Percentiles rank a stretch among this genome's conserved stretches.
These are phyloP conservation scores for Ceratitis capitata DNA, from an alignment of 1,140 invertebrate genomes.

Conservation along the genomic window DNA sequence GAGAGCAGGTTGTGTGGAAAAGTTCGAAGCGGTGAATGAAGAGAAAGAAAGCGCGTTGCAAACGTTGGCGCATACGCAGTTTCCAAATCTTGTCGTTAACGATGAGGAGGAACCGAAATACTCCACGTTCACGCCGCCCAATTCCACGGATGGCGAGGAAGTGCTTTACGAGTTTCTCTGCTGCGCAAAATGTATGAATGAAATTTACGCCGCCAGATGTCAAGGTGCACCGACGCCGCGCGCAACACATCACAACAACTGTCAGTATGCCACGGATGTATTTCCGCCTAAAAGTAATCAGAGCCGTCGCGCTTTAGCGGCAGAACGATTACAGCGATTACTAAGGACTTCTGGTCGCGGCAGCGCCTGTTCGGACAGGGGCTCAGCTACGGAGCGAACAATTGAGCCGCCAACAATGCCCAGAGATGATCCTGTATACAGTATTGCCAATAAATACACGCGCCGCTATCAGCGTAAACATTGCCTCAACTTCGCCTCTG, in stretches of 20 bases:
- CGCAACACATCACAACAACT: not conserved
- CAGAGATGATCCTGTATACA: conserved; percentile 58
- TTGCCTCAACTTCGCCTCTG: conserved; percentile 43
- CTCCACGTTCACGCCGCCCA: conserved; percentile 51
- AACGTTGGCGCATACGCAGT: conserved; percentile 39
- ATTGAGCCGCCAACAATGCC: conserved; percentile 50
- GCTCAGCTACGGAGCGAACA: conserved; percentile 39
- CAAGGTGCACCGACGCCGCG: not conserved
- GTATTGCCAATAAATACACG: conserved; percentile 61
- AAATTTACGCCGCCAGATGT: conserved; percentile 46
- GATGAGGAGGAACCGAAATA: conserved; percentile 58
- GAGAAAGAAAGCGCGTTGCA: too few species aligned
- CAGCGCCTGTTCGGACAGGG: not conserved
- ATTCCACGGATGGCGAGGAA: conserved; percentile 48
- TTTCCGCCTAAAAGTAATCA: not conserved
- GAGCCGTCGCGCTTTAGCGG: conserved; percentile 10
- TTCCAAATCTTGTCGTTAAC: not conserved
- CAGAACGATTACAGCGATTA: conserved; percentile 48
- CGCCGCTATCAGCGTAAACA: conserved; percentile 51
- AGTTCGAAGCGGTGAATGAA: conserved; percentile 38
- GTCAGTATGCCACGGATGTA: not conserved
- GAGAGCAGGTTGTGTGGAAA: not conserved
- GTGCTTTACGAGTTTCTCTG: conserved; percentile 63
- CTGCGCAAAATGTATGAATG: conserved; percentile 64
- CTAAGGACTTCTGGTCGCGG: conserved; percentile 45